phyloP scores from a whole-genome alignment of 2,113 vertebrate species.

The Labrus mixtus region DNA sequence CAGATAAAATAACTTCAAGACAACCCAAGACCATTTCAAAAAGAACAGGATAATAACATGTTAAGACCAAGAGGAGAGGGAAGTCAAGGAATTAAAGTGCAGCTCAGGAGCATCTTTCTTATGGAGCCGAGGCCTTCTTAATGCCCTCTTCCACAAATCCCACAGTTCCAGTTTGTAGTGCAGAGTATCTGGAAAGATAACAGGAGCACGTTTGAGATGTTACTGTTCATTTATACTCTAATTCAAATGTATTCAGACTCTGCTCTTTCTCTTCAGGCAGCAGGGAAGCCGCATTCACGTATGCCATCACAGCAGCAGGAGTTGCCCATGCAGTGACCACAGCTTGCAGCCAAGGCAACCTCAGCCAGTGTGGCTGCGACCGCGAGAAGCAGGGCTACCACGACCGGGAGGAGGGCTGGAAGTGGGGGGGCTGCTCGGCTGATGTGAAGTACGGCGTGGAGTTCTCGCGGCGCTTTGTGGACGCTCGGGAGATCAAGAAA shows the following conservation, averaged over 20 bases:
- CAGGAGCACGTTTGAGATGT: too few relatives aligned
- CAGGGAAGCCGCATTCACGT: conserved; percentile 97
- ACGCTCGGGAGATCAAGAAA: conserved; percentile 97
- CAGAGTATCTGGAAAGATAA: too few relatives aligned
- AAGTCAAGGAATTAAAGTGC: too few relatives aligned
- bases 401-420: conserved; percentile 97
- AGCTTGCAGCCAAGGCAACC: conserved; percentile 97
- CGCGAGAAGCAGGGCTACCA: conserved; percentile 98
- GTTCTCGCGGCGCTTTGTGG: conserved; percentile 97
- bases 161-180: too few relatives aligned
- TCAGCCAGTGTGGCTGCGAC: conserved; percentile 98
- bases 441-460: conserved; percentile 97
- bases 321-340: conserved; percentile 95
- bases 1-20: too few relatives aligned
- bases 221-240: too few relatives aligned
- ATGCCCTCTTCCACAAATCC: too few relatives aligned
- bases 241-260: conserved; percentile 1
- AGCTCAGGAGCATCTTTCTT: too few relatives aligned
- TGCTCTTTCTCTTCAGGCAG: conserved; percentile 88
- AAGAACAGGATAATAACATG: too few relatives aligned
- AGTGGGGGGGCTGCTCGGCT: conserved; percentile 98
- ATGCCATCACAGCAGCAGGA: conserved; percentile 96
- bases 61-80: too few relatives aligned
- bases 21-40: too few relatives aligned
- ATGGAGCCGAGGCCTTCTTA: too few relatives aligned